Conservation (phyloP, 2,113 vertebrate species). For the Procapra przewalskii region DNA sequence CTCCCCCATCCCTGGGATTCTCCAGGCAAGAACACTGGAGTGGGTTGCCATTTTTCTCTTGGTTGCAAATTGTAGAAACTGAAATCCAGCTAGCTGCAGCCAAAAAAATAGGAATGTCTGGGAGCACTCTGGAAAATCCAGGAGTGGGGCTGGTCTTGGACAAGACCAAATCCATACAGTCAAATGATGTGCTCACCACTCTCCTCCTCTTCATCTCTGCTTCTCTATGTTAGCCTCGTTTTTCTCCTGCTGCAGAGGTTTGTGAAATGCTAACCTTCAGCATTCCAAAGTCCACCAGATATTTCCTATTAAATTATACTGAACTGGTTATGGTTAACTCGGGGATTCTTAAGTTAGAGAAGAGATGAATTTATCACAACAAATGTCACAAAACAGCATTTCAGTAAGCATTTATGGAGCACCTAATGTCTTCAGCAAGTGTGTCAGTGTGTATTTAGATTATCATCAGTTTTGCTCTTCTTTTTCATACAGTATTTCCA, state of each 20-base stretch:
- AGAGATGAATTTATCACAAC: constrained; percentile 22
- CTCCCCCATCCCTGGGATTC: no score
- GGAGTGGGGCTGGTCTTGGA: background rate
- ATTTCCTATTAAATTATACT: constrained; percentile 31
- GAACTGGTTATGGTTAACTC: constrained; percentile 2
- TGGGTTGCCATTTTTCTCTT: background rate
- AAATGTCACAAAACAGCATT: background rate
- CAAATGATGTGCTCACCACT: background rate
- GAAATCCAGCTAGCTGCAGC: background rate
- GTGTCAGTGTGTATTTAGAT: background rate
- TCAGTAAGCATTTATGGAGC: background rate
- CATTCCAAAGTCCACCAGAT: constrained; percentile 4
- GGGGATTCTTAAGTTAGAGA: background rate
- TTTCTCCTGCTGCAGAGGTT: background rate
- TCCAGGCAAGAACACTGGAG: no score
- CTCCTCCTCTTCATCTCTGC: background rate
- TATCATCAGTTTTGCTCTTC: constrained; percentile 8
- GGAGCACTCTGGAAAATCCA: background rate
- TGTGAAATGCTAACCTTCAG: background rate
- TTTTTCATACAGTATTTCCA: background rate
- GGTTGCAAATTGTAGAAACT: background rate
- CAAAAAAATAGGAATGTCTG: background rate
- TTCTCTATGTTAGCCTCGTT: background rate
- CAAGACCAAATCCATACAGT: background rate
- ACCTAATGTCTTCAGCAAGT: background rate